Conservation (phyloP, 1,140 invertebrate species). For the Diabrotica virgifera region DNA sequence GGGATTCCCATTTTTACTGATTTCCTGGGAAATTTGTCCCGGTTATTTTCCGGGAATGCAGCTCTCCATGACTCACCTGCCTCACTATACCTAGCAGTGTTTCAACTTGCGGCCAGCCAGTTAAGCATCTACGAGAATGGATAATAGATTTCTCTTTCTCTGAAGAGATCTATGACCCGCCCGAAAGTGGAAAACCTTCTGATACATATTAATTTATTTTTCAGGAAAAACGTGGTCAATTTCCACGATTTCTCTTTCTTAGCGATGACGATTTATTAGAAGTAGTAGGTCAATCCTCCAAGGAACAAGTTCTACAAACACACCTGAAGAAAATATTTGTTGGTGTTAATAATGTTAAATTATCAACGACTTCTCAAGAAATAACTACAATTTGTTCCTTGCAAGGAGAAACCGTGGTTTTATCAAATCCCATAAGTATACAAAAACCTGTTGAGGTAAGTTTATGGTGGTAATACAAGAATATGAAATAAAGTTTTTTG, state of each 20-base stretch:
- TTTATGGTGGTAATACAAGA: conserved; percentile 47
- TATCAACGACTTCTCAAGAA: conserved; percentile 59
- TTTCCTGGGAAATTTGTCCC: too few species aligned
- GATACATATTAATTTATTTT: conserved; percentile 34
- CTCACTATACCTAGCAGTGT: too few species aligned
- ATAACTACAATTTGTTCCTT: conserved; percentile 76
- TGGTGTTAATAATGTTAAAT: conserved; percentile 75
- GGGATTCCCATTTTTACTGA: too few species aligned
- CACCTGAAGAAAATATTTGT: conserved; percentile 95
- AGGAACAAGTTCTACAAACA: conserved; percentile 82
- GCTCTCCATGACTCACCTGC: too few species aligned
- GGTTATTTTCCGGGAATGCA: too few species aligned
- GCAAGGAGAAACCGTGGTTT: conserved; percentile 79
- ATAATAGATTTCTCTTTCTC: too few species aligned
- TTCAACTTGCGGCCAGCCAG: too few species aligned
- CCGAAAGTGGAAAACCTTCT: too few species aligned
- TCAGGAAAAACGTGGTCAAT: conserved; percentile 88
- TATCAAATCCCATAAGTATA: conserved; percentile 74
- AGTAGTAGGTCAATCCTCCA: conserved; percentile 85
- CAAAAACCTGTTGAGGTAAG: conserved; percentile 71
- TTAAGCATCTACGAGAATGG: too few species aligned
- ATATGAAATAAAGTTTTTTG: background rate
- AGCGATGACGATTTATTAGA: conserved; percentile 96
- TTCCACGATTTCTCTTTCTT: conserved; percentile 94
- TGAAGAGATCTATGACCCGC: too few species aligned